Evolutionary conservation across 2,797 vertebrate genomes (phyloP).

Genomic region (Rhodeus uyekii): DNA sequence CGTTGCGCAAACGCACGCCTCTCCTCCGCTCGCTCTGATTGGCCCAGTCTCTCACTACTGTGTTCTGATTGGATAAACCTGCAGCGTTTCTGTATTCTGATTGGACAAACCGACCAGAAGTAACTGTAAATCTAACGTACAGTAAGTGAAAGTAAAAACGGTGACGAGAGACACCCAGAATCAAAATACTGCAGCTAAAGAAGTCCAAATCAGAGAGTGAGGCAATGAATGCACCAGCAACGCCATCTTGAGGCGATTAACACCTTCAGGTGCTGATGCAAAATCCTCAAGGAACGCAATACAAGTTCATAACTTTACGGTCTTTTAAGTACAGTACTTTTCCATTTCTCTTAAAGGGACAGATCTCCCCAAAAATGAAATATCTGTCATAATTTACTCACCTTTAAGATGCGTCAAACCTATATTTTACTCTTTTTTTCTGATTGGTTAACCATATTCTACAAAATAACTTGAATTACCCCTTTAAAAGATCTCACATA

Average conservation of each 20-base stretch:
- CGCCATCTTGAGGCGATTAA: constrained; percentile 5
- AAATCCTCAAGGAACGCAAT: too few relatives aligned
- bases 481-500: background rate
- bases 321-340: too few relatives aligned
- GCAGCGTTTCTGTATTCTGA: background rate
- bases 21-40: constrained; percentile 61
- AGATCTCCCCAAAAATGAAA: background rate
- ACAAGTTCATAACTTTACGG: background rate
- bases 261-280: background rate
- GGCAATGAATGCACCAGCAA: background rate
- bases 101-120: background rate
- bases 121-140: background rate
- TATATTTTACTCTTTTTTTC: too few relatives aligned
- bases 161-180: too few relatives aligned
- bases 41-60: constrained; percentile 50
- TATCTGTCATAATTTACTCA: background rate
- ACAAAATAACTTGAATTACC: background rate
- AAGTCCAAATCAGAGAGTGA: too few relatives aligned
- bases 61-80: constrained; percentile 14
- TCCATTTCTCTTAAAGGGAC: background rate
- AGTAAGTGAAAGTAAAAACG: background rate
- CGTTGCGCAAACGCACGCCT: constrained; percentile 56
- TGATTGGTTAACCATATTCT: background rate
- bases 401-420: background rate
- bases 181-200: background rate